Percentiles rank a stretch among this genome's conserved stretches.
These are phyloP conservation scores for Australoheros scitulus DNA, from an alignment of 2,113 vertebrate species.

Conservation along the genomic window DNA sequence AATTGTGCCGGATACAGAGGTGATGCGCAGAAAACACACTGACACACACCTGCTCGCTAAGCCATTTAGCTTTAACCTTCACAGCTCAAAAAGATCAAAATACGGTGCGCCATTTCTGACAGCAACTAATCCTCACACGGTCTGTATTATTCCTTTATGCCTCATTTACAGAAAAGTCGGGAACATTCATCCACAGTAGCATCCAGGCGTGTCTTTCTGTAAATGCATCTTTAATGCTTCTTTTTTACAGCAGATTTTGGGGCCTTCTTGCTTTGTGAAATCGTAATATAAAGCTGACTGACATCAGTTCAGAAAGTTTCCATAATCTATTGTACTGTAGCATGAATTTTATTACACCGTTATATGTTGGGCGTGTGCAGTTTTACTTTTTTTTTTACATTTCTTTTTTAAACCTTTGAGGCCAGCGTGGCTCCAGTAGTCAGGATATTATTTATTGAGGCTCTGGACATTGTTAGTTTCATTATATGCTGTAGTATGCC, in stretches of 20 bases:
- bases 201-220: background rate
- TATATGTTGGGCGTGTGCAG: slow-evolving; percentile 21
- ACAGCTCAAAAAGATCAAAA: background rate
- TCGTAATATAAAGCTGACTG: slow-evolving; percentile 1
- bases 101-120: background rate
- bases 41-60: background rate
- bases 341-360: slow-evolving; percentile 11
- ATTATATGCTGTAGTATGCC: background rate
- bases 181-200: background rate
- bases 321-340: slow-evolving; percentile 12
- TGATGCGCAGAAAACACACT: background rate
- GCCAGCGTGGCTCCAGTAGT: slow-evolving; percentile 3
- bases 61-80: background rate
- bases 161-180: slow-evolving; percentile 10
- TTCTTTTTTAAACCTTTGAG: slow-evolving; percentile 1
- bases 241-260: background rate
- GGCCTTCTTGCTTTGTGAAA: background rate
- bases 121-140: background rate
- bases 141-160: background rate
- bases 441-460: slow-evolving; percentile 2
- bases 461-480: slow-evolving; percentile 17
- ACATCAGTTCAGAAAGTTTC: slow-evolving; percentile 8
- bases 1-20: slow-evolving; percentile 7
- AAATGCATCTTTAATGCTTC: slow-evolving; percentile 15
- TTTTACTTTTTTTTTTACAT: slow-evolving; percentile 24